Conservation (phyloP, 1,140 invertebrate genomes). For the Macrosteles quadrilineatus region DNA sequence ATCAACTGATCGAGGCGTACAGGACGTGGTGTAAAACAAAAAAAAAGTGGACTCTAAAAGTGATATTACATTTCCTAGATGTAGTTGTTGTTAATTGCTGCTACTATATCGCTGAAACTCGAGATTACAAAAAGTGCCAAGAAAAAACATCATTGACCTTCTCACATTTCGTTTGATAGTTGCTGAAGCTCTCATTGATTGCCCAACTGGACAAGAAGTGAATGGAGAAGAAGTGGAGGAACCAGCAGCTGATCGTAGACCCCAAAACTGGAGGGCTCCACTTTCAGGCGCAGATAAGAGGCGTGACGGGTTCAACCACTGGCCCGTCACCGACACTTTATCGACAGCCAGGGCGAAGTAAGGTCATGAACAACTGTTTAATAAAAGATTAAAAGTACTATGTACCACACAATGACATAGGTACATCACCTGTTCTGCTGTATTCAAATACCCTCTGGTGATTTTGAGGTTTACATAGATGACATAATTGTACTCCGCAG, state of each 20-base stretch:
- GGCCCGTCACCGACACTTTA: neutral
- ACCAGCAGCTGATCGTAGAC: neutral
- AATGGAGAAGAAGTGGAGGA: neutral
- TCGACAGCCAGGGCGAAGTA: neutral
- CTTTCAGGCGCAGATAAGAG: neutral
- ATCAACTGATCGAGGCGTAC: conserved; percentile 42
- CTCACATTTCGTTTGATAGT: neutral
- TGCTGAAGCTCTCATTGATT: conserved; percentile 1
- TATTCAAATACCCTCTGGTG: no score
- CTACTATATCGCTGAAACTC: conserved; percentile 29
- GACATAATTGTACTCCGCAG: no score
- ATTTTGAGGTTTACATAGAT: no score
- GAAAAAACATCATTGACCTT: conserved; percentile 12
- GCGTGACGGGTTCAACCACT: neutral
- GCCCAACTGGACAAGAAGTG: conserved; percentile 2
- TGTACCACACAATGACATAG: no score
- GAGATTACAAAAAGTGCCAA: neutral
- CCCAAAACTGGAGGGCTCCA: conserved; percentile 1
- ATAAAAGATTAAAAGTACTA: no score
- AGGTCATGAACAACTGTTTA: no score
- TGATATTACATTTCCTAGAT: conserved; percentile 44
- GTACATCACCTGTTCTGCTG: no score
- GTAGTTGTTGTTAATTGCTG: conserved; percentile 45
- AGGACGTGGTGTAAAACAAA: conserved; percentile 43
- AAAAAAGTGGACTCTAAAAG: conserved; percentile 45